Evolutionary conservation across 2,888 invertebrate species (phyloP).

Genomic region (Andrena fulva): DNA sequence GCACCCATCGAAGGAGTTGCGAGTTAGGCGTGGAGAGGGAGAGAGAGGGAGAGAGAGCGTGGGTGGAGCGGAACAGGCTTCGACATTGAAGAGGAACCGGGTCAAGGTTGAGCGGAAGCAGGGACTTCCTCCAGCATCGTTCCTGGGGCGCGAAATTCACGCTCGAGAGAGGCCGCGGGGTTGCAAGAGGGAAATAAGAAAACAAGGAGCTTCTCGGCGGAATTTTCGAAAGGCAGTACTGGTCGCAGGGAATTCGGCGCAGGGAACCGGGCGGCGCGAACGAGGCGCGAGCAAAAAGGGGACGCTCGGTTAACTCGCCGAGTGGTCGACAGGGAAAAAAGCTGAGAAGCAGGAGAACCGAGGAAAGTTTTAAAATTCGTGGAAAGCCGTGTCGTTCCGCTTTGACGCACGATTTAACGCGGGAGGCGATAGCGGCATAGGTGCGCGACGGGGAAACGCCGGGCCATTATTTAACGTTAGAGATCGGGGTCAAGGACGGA

Average conservation of each 20-base stretch:
- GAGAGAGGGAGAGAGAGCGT: neutral
- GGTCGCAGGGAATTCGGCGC: slow-evolving; percentile 23
- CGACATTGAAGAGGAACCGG: slow-evolving; percentile 51
- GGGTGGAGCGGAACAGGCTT: slow-evolving; percentile 15
- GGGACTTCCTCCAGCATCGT: slow-evolving; percentile 1
- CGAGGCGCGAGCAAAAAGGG: slow-evolving; percentile 28
- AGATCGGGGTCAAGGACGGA: slow-evolving; percentile 48
- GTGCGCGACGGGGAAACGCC: slow-evolving; percentile 25
- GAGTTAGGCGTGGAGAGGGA: neutral
- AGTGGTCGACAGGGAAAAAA: neutral
- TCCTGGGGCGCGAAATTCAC: slow-evolving; percentile 34
- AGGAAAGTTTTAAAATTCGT: neutral
- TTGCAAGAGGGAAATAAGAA: slow-evolving; percentile 22
- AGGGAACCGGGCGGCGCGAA: slow-evolving; percentile 4
- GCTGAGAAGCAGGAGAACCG: neutral
- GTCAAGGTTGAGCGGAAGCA: slow-evolving; percentile 56
- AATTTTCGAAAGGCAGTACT: slow-evolving; percentile 24
- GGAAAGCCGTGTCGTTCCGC: neutral
- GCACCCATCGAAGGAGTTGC: slow-evolving; percentile 20
- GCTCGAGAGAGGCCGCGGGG: slow-evolving; percentile 18
- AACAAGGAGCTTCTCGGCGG: slow-evolving; percentile 1
- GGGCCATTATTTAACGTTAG: slow-evolving; percentile 52
- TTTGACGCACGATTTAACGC: neutral
- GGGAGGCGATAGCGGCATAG: slow-evolving; percentile 3
- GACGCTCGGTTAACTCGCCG: slow-evolving; percentile 32